Conservation (phyloP, 2,113 vertebrate species). For the Leptocoma aspasia region DNA sequence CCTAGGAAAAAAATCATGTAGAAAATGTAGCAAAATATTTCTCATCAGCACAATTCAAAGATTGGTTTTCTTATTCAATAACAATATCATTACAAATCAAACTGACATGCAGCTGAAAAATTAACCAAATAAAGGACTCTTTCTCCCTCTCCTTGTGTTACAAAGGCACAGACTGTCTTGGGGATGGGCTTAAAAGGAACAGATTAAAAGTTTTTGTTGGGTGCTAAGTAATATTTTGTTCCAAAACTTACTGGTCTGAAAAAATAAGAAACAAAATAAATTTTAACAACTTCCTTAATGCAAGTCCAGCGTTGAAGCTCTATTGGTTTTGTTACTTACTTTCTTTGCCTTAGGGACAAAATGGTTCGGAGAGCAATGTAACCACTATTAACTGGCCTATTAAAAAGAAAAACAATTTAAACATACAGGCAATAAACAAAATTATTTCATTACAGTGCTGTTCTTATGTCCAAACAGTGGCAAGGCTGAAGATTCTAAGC, state of each 20-base stretch:
- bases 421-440: neutral
- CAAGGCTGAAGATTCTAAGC: neutral
- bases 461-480: neutral
- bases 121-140: neutral
- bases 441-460: neutral
- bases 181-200: neutral
- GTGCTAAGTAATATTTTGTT: neutral
- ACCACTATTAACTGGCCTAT: neutral
- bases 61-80: neutral
- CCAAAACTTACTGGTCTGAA: neutral
- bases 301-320: neutral
- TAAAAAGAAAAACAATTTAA: neutral
- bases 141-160: neutral
- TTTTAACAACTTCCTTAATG: neutral
- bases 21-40: neutral
- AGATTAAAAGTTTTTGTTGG: neutral
- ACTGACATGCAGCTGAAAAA: neutral
- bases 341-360: neutral
- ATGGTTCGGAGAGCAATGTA: fast-evolving
- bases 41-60: neutral
- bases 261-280: neutral
- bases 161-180: neutral
- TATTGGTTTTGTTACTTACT: neutral
- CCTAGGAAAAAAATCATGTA: neutral
- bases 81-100: neutral